phyloP scores from a whole-genome alignment of 2,888 invertebrate species.

The Willowsia nigromaculata region DNA sequence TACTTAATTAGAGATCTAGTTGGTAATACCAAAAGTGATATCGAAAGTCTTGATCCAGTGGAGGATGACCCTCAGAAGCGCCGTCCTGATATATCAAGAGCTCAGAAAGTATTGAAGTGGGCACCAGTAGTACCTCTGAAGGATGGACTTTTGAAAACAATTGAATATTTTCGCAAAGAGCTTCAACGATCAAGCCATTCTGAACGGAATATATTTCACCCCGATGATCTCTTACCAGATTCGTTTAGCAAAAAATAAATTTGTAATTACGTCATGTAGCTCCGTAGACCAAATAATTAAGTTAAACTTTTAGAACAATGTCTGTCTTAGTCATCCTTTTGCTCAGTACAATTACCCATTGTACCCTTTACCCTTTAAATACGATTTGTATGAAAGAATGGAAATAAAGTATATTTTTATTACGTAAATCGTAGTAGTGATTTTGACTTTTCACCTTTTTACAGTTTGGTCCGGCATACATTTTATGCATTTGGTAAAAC shows the following conservation, averaged over 20 bases:
- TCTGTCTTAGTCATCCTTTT: too few relatives aligned
- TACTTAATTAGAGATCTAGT: conserved; percentile 90
- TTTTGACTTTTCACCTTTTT: too few relatives aligned
- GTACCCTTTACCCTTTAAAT: too few relatives aligned
- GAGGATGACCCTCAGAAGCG: conserved; percentile 98
- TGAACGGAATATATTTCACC: conserved; percentile 81
- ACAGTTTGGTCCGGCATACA: too few relatives aligned
- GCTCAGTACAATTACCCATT: too few relatives aligned
- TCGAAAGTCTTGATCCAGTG: conserved; percentile 91
- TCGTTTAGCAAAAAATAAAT: conserved; percentile 32
- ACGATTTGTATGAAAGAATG: too few relatives aligned
- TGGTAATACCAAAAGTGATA: conserved; percentile 89
- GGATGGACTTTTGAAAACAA: conserved; percentile 93
- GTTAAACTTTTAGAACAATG: too few relatives aligned
- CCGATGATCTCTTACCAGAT: conserved; percentile 70
- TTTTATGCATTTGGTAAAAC: too few relatives aligned
- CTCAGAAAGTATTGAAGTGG: conserved; percentile 93
- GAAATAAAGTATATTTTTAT: too few relatives aligned
- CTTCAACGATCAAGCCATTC: conserved; percentile 83
- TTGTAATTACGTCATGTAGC: too few relatives aligned
- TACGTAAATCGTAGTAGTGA: too few relatives aligned
- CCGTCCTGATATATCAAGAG: conserved; percentile 95
- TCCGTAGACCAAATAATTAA: too few relatives aligned
- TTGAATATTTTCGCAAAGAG: conserved; percentile 96
- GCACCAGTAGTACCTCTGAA: conserved; percentile 91